Evolutionary conservation across 1,140 invertebrate genomes (phyloP).

Genomic region (Atta colombica): DNA sequence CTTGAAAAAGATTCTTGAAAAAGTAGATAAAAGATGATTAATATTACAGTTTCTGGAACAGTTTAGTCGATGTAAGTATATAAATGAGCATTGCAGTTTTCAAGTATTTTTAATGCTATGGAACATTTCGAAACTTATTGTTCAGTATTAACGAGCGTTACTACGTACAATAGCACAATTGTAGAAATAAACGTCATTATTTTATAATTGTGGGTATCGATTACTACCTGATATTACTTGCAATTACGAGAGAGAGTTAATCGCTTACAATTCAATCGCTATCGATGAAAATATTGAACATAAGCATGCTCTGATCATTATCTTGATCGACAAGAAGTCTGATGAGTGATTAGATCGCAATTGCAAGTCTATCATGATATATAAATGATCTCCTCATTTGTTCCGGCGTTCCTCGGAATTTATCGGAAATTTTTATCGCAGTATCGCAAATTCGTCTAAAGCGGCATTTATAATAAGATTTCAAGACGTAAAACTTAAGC

Average conservation of each 20-base stretch:
- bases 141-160: background rate
- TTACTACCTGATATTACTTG: background rate
- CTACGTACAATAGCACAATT: background rate
- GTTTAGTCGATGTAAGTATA: background rate
- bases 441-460: constrained; percentile 16
- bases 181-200: constrained; percentile 21
- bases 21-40: background rate
- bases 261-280: constrained; percentile 20
- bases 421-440: constrained; percentile 22
- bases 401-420: constrained; percentile 28
- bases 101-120: background rate
- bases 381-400: constrained; percentile 18
- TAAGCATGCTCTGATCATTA: background rate
- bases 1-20: background rate
- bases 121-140: constrained; percentile 6
- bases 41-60: too few relatives aligned
- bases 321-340: constrained; percentile 8
- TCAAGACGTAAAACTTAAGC: too few relatives aligned
- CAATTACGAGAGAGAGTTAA: constrained; percentile 16
- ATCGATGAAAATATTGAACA: background rate
- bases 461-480: too few relatives aligned
- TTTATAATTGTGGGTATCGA: constrained; percentile 37
- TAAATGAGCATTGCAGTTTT: background rate
- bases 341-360: constrained; percentile 25
- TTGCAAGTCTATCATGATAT: background rate